Evolutionary conservation across 2,797 vertebrate genomes (phyloP).

Genomic region (Labeo calbasu): DNA sequence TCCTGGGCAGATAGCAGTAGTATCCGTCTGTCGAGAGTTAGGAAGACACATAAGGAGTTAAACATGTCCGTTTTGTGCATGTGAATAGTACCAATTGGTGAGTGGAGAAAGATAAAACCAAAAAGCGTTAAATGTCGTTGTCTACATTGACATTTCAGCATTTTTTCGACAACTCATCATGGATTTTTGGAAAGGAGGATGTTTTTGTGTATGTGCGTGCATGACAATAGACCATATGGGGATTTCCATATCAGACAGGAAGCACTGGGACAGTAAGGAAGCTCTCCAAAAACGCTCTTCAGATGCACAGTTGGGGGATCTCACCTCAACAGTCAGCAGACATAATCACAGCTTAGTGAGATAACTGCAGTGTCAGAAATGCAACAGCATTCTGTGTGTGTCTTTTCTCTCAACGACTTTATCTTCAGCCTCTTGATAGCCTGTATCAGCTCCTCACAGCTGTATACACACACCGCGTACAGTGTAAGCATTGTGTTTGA

Average conservation of each 20-base stretch:
- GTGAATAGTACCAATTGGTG: neutral
- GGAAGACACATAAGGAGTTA: neutral
- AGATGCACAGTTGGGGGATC: constrained; percentile 16
- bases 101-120: neutral
- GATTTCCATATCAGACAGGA: constrained; percentile 49
- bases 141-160: neutral
- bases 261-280: constrained; percentile 24
- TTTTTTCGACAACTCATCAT: neutral
- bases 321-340: constrained; percentile 33
- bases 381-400: neutral
- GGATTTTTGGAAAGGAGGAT: neutral
- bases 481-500: constrained; percentile 64
- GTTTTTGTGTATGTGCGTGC: neutral
- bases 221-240: constrained; percentile 21
- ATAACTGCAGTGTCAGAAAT: constrained; percentile 15
- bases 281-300: constrained; percentile 26
- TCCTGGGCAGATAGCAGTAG: constrained; percentile 44
- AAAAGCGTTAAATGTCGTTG: neutral
- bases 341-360: constrained; percentile 25
- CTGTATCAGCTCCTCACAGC: constrained; percentile 70
- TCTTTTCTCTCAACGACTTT: constrained; percentile 61
- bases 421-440: constrained; percentile 65
- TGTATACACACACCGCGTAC: constrained; percentile 66
- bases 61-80: neutral
- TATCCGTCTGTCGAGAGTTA: constrained; percentile 21